Evolutionary conservation across 2,797 vertebrate species (phyloP), one percentile per base, ranked within the genome.

Genomic region (Danio kyathit): DNA sequence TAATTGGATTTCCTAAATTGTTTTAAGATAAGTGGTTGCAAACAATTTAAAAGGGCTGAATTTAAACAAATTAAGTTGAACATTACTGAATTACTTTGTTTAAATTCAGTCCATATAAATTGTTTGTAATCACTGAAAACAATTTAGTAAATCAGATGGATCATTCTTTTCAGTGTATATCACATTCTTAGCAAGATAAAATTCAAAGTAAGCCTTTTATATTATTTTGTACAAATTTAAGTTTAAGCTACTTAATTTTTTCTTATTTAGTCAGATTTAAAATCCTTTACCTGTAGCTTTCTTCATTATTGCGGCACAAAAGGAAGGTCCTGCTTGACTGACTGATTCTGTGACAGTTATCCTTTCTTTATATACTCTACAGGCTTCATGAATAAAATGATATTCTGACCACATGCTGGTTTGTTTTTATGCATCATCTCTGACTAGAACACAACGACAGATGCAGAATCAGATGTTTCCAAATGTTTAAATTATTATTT

Each of bases 341-440:
- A 74, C 63, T 72, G 75, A 29, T 44, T 21, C 43, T 49, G 11
- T 63, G n/a, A 48, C 64, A 51, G 4, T 7, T 51, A 83, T 17
- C 16, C 11, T 1, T 29, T 16, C 56, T 46, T 86, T 88, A 85
- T 86, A 86, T 86, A 75, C 52, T 17, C 8, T 7, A 17, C 29
- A n/a, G 14, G 2, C 19, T 51, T 72, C 19, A 83, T 86, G 81
- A 83, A 83, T 87, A 49, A 84, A 14, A 21, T 48, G 81, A 63
- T 51, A 54, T 48, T 46, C 48, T 61, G 65, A 74, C 72, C 29
- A 44, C 14, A 80, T 17, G 69, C 29, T 67, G 41, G 56, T 41
- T 76, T 85, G 84, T 64, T 79, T 85, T 82, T 86, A 89, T 86
- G 64, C 83, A 89, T 80, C 29, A 17, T 70, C 59, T 80, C 56